phyloP scores from a whole-genome alignment of 2,888 invertebrate species.

The Xestia xanthographa region DNA sequence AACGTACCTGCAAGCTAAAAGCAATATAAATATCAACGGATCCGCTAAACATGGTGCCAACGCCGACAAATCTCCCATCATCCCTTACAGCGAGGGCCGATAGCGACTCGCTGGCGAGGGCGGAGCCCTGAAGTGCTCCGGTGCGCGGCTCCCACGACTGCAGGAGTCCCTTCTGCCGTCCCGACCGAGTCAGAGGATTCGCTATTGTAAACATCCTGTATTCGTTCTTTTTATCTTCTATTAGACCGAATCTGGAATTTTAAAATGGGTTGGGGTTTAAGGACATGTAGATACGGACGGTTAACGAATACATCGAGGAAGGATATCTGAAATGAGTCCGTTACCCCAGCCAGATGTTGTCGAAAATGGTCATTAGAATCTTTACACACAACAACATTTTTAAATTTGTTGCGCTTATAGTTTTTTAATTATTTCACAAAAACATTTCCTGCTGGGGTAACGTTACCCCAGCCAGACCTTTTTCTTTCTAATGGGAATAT shows the following conservation, averaged over 20 bases:
- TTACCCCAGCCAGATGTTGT: too few species aligned
- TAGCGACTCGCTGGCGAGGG: slow-evolving; percentile 93
- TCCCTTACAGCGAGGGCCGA: slow-evolving; percentile 96
- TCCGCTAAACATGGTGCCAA: slow-evolving; percentile 98
- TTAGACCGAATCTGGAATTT: slow-evolving; percentile 91
- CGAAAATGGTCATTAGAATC: too few species aligned
- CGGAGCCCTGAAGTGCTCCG: slow-evolving; percentile 90
- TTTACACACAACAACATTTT: too few species aligned
- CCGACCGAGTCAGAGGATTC: slow-evolving; percentile 94
- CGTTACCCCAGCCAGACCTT: too few species aligned
- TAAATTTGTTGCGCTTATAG: too few species aligned
- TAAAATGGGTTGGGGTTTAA: background rate
- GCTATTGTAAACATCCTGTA: slow-evolving; percentile 94
- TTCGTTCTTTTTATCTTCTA: slow-evolving; percentile 92
- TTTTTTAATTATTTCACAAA: too few species aligned
- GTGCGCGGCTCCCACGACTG: slow-evolving; percentile 93
- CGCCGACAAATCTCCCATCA: slow-evolving; percentile 97
- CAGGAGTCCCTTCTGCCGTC: slow-evolving; percentile 93
- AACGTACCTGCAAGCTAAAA: slow-evolving; percentile 95
- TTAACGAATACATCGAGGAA: background rate
- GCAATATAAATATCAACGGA: slow-evolving; percentile 97
- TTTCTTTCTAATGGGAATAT: too few species aligned
- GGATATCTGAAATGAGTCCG: background rate
- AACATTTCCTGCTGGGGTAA: too few species aligned
- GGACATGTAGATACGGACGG: background rate